Percentiles rank a stretch among this genome's conserved stretches.
Conservation (phyloP, 2,888 invertebrate species). For the Drosophila imparisetae region DNA sequence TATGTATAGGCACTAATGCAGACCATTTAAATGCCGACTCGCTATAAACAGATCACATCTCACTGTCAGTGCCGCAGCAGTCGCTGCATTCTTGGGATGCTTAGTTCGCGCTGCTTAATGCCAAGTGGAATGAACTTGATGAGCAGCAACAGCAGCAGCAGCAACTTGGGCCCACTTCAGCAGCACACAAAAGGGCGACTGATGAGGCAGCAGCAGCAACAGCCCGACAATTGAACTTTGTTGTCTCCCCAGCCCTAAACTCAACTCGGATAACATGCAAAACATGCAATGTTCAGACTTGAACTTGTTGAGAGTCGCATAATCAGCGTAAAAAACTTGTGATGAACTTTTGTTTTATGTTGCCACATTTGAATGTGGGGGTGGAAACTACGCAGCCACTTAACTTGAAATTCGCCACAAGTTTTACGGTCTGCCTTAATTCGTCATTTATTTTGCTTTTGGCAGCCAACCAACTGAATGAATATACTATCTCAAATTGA, state of each 20-base stretch:
- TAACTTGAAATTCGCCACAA: not conserved
- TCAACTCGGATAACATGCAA: conserved; percentile 39
- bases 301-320: conserved; percentile 60
- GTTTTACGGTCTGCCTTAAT: conserved; percentile 35
- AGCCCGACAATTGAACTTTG: conserved; percentile 66
- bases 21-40: conserved; percentile 66
- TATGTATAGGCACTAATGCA: conserved; percentile 8
- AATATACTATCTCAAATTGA: conserved; percentile 20
- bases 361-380: not conserved
- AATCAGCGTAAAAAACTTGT: conserved; percentile 46
- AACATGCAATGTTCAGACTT: conserved; percentile 62
- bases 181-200: conserved; percentile 58
- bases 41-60: conserved; percentile 71
- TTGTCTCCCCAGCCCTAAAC: not conserved
- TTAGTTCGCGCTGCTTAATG: conserved; percentile 66
- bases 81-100: conserved; percentile 70
- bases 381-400: not conserved
- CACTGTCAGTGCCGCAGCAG: conserved; percentile 71
- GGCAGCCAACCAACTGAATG: conserved; percentile 49
- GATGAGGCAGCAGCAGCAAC: conserved; percentile 43
- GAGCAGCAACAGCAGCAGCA: conserved; percentile 42
- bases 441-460: conserved; percentile 32
- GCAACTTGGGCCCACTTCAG: conserved; percentile 54
- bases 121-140: conserved; percentile 79
- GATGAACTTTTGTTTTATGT: conserved; percentile 45